These are phyloP conservation scores for Bemisia tabaci DNA, from an alignment of 1,140 invertebrate species.

Conservation along the genomic window DNA sequence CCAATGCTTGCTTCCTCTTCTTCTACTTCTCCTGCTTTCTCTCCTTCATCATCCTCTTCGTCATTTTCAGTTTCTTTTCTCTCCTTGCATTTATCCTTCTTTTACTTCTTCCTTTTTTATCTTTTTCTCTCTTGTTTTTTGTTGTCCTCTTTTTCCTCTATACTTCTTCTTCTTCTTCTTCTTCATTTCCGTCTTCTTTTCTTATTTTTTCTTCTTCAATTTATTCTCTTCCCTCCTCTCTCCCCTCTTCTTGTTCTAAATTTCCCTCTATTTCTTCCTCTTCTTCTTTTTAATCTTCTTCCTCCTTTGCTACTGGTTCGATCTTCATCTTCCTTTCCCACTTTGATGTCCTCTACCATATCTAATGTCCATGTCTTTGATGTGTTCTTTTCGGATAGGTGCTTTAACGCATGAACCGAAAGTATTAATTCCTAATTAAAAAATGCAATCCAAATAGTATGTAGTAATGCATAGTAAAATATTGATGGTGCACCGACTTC, in stretches of 20 bases:
- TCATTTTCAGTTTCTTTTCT: neutral
- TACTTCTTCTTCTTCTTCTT: neutral
- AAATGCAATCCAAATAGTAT: too few species aligned
- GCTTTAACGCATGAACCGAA: too few species aligned
- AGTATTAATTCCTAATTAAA: too few species aligned
- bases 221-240: neutral
- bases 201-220: neutral
- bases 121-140: neutral
- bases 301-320: too few species aligned
- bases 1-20: too few species aligned
- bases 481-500: too few species aligned
- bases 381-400: too few species aligned
- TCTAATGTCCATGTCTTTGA: too few species aligned
- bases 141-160: neutral
- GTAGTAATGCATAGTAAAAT: too few species aligned
- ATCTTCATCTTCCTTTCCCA: too few species aligned
- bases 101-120: neutral
- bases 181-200: neutral
- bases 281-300: neutral
- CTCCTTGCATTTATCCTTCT: neutral
- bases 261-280: neutral
- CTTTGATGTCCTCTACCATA: too few species aligned
- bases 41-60: neutral
- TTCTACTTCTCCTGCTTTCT: neutral
- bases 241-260: neutral